A percentile compares a stretch with the other conserved stretches of the same genome.
phyloP scores from a whole-genome alignment of 2,797 vertebrate species.

The Eulemur rubriventer region DNA sequence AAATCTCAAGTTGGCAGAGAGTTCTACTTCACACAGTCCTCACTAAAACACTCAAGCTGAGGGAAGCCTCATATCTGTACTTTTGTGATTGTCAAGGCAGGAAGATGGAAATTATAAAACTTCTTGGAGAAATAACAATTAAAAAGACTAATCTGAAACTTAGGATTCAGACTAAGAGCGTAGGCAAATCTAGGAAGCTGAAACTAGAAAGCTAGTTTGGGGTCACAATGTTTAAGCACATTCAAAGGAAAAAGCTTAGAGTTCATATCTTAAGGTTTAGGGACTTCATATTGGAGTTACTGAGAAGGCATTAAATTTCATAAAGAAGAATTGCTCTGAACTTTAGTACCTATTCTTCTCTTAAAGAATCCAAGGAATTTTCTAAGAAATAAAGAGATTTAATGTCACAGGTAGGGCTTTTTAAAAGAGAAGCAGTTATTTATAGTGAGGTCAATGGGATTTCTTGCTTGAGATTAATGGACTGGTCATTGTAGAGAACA shows the following conservation, averaged over 20 bases:
- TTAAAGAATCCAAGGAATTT: conserved; percentile 2
- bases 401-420: not conserved
- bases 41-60: not conserved
- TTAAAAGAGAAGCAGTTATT: conserved; percentile 36
- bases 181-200: not conserved
- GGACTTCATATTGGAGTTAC: not conserved
- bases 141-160: not conserved
- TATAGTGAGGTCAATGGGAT: conserved; percentile 39
- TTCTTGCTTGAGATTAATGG: conserved; percentile 58
- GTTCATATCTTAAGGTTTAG: not conserved
- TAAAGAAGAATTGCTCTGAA: not conserved
- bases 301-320: not conserved
- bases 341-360: not conserved
- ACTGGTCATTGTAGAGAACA: conserved; percentile 53
- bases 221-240: not conserved
- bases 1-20: not conserved
- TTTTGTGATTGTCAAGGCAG: not conserved
- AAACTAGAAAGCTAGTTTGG: not conserved
- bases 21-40: not conserved
- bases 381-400: conserved; percentile 14
- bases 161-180: not conserved
- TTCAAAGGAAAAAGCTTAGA: not conserved
- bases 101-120: not conserved
- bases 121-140: not conserved
- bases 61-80: not conserved